Evolutionary conservation across 2,888 invertebrate species (phyloP), one percentile per base, ranked within the genome.

Genomic region (Oasisia sp.): DNA sequence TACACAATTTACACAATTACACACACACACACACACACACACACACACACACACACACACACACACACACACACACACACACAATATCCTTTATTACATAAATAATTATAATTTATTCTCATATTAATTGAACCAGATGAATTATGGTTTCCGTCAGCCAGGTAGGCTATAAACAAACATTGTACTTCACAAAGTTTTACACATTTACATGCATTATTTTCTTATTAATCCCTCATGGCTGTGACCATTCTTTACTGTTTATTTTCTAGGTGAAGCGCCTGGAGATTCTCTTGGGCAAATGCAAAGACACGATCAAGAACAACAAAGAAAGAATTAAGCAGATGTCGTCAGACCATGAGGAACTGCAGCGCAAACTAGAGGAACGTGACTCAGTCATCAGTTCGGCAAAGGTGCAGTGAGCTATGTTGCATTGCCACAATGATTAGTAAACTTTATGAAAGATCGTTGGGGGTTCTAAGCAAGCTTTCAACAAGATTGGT

Each of bases 261-360:
- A 56, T 91, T 89, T 89, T 92, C 11, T 96, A 97, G 95, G 94
- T 97, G 8, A 96, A 97, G 91, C 96, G 97, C 91, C 95, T 97
- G 91, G 97, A 97, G 93, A 95, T 95, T 3, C 95, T 97, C 45
- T 94, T 97, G 89, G 95, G 96, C n/a, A 97, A 97, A 93, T 97
- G 97, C 93, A 97, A 97, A 93, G 97, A 97, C 90, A 97, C 97
- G 12, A 96, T 97, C 89, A 97, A 97, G 94, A 95, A 95, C 32
- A 97, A 96, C 95, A 97, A 97, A 94, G 97, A 97, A 91, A 97
- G 97, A 93, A 96, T 96, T 74, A 93, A 95, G 0, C 96, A 97
- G 92, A 94, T 97, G 92, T 95, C 95, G 32, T 94, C 95, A 74
- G 97, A 97, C 93, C 97, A 96, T 93, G 96, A 96, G 32, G 95